Base-by-base conservation (phyloP, 2,888 invertebrate species). In the Pollenia angustigena region DNA sequence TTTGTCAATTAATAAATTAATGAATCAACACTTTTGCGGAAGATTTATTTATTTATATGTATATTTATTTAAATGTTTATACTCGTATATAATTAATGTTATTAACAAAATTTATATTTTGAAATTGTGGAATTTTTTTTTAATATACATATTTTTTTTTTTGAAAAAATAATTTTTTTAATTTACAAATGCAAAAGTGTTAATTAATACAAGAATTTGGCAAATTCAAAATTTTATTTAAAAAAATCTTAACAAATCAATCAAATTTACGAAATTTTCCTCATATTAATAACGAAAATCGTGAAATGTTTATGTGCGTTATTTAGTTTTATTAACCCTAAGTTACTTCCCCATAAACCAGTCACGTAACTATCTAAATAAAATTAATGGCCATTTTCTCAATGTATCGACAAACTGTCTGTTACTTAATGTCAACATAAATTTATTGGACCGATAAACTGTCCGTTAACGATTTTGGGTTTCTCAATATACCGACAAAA, bases 141-240 rank as follows among this genome's bases (percentile, higher is more conserved):
- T 12, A n/a, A 3, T 40, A n/a, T 40, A 40, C 2, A 48, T 50
- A 50, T 50, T 40, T n/a, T n/a, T 48, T 56, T 68, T 16, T 42
- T 71, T 54, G 9, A 7, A 1, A 18, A 7, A 0, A 46, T 7
- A 1, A 16, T 44, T 71, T 71, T 12, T 12, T 71, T 54, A 42
- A 42, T 69, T 69, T 54, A 69, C 18, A 16, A 50, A 50, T 42
- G 42, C 42, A 71, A 71, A 54, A 4, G 69, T 71, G 69, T 12
- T 54, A 71, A 71, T 71, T 54, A n/a, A 68, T 7, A 32, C 11
- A 50, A 40, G 42, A 52, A 14, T 54, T 18, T 42, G 16, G 1
- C 8, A 71, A 42, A 54, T 32, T 54, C 2, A 18, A 54, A 18
- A 16, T 0, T 14, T 50, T 32, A 32, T 32, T 32, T 6, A 32